Evolutionary conservation across 2,797 vertebrate genomes (phyloP).

Genomic region (Anabas testudineus): DNA sequence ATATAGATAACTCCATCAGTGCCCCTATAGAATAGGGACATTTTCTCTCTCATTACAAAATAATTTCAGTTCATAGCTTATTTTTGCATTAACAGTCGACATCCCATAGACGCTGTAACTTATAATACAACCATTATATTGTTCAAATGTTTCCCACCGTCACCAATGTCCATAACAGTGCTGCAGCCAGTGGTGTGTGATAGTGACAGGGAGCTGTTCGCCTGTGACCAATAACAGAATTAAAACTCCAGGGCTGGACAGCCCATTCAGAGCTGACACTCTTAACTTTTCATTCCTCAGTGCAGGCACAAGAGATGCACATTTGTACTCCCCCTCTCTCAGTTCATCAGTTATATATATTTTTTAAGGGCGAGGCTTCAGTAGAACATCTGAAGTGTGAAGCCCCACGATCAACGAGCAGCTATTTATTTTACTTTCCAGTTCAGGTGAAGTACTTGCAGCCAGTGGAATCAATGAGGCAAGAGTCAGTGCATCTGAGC

Average conservation of each 20-base stretch:
- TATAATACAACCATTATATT: conserved; percentile 59
- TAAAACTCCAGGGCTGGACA: conserved; percentile 29
- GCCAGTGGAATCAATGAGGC: conserved; percentile 94
- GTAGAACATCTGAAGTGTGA: conserved; percentile 40
- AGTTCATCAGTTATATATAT: conserved; percentile 43
- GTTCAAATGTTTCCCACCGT: conserved; percentile 40
- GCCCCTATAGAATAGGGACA: conserved; percentile 31
- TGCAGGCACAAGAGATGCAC: conserved; percentile 45
- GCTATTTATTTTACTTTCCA: conserved; percentile 13
- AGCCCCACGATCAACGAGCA: conserved; percentile 42
- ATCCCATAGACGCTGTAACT: conserved; percentile 71
- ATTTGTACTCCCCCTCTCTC: conserved; percentile 26
- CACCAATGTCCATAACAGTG: conserved; percentile 70
- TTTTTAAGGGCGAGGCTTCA: conserved; percentile 48
- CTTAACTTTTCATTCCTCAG: conserved; percentile 48
- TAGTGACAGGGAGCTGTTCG: conserved; percentile 45
- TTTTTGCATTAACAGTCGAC: conserved; percentile 78
- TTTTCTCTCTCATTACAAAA: conserved; percentile 49
- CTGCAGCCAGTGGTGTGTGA: conserved; percentile 63
- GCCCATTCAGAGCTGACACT: conserved; percentile 48
- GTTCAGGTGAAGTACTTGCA: conserved; percentile 96
- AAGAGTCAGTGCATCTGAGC: conserved; percentile 89
- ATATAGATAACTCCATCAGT: conserved; percentile 39
- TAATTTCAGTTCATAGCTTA: conserved; percentile 65
- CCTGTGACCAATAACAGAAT: conserved; percentile 44